Evolutionary conservation across 1,140 invertebrate species (phyloP), one percentile per base, ranked within the genome.

Genomic region (Hermetia illucens): DNA sequence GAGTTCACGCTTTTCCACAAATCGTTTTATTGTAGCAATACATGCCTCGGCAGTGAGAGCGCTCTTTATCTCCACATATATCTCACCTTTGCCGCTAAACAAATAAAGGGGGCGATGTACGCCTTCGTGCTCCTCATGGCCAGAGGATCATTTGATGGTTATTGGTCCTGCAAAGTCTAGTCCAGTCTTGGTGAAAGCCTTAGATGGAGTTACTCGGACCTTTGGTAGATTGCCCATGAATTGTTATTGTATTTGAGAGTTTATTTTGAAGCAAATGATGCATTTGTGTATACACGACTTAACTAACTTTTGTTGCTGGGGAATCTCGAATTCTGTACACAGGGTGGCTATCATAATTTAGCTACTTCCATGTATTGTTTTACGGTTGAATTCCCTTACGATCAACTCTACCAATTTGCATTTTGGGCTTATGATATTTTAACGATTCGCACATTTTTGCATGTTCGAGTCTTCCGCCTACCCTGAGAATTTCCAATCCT

Each of bases 91-190:
- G n/a, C n/a, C n/a, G n/a, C n/a, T n/a, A n/a, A n/a, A n/a, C n/a
- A n/a, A n/a, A n/a, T n/a, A n/a, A n/a, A n/a, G n/a, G n/a, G n/a
- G n/a, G n/a, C n/a, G n/a, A n/a, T n/a, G n/a, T n/a, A n/a, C n/a
- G n/a, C n/a, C n/a, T n/a, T n/a, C n/a, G n/a, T n/a, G n/a, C n/a
- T n/a, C n/a, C n/a, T n/a, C n/a, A n/a, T n/a, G n/a, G n/a, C 36
- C 36, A 4, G 4, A 34, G 32, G 40, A 41, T 9, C 27, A 15
- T 24, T 39, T 32, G n/a, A 42, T 21, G 39, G 21, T 30, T n/a
- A 47, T 43, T 10, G 53, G 53, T 3, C 53, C 55, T 6, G 45
- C 45, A 38, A 45, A 55, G 43, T 61, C 55, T 1, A 52, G 32
- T 6, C 58, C 58, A 19, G 24, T 35, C 10, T 39, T n/a, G 4